phyloP scores from a whole-genome alignment of 2,888 invertebrate genomes.

The Mystacides longicornis region DNA sequence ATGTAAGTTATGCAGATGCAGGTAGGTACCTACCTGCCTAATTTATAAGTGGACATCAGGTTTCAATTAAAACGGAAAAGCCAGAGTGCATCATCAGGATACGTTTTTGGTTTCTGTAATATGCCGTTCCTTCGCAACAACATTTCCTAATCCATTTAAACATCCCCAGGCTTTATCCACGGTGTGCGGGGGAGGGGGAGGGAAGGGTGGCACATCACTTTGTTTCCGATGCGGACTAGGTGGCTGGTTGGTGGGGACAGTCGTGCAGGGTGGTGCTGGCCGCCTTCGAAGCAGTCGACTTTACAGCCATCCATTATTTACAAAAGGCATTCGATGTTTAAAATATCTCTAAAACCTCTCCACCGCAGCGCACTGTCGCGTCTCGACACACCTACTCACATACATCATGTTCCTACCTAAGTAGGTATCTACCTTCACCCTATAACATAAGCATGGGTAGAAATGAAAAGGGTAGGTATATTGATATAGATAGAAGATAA shows the following conservation, averaged over 20 bases:
- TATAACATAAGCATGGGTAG: too few relatives aligned
- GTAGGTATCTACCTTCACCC: too few relatives aligned
- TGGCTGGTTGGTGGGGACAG: neutral
- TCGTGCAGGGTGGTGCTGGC: neutral
- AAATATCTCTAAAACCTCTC: slow-evolving; percentile 6
- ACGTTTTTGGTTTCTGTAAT: neutral
- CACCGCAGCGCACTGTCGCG: neutral
- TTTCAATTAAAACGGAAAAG: too few relatives aligned
- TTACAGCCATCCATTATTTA: slow-evolving; percentile 12
- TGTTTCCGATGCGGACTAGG: neutral
- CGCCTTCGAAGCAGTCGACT: neutral
- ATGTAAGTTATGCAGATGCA: too few relatives aligned
- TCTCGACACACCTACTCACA: neutral
- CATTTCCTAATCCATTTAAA: slow-evolving; percentile 1
- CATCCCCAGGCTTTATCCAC: neutral
- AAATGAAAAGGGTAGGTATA: too few relatives aligned
- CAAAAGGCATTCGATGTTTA: slow-evolving; percentile 10
- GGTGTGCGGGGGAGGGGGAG: neutral
- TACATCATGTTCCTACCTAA: neutral
- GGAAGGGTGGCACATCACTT: neutral
- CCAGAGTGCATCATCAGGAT: too few relatives aligned
- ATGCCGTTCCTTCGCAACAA: neutral
- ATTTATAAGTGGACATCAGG: too few relatives aligned
- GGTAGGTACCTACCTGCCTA: too few relatives aligned
- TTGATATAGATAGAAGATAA: too few relatives aligned